Percentiles rank a stretch among this genome's conserved stretches.
Evolutionary conservation across 1,140 invertebrate species (phyloP).

Genomic region (Euwallacea fornicatus): DNA sequence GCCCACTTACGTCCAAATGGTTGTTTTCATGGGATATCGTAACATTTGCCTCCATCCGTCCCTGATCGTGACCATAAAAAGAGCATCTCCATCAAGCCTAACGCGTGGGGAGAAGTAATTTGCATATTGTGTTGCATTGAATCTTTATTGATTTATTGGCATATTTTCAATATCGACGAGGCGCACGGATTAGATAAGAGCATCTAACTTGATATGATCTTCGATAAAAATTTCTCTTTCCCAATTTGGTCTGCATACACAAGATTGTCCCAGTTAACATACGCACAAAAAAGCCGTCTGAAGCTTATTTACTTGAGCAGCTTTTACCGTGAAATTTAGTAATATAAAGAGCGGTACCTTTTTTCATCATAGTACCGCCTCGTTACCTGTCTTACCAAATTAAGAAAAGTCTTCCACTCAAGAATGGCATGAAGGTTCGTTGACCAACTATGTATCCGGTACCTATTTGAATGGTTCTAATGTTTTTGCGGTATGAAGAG

Average conservation of each 20-base stretch:
- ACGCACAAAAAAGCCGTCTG: slow-evolving; percentile 14
- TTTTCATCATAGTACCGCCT: slow-evolving; percentile 18
- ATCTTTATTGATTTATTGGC: neutral
- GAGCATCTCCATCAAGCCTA: neutral
- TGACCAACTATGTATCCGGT: slow-evolving; percentile 11
- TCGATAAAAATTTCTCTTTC: slow-evolving; percentile 8
- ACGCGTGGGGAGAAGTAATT: neutral
- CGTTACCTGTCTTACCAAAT: slow-evolving; percentile 32
- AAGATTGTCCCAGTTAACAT: slow-evolving; percentile 20
- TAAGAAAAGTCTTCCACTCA: slow-evolving; percentile 24
- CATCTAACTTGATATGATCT: too few relatives aligned
- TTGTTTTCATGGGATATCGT: too few relatives aligned
- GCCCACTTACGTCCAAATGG: neutral
- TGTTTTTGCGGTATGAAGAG: neutral
- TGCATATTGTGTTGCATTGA: neutral
- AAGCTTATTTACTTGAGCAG: slow-evolving; percentile 9
- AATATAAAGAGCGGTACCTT: slow-evolving; percentile 28
- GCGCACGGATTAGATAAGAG: too few relatives aligned
- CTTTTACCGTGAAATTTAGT: slow-evolving; percentile 28
- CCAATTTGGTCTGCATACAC: neutral
- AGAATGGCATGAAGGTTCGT: slow-evolving; percentile 24
- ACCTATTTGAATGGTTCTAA: slow-evolving; percentile 10
- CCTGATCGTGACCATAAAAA: slow-evolving; percentile 27
- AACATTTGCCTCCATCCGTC: neutral
- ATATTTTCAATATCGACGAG: too few relatives aligned